phyloP scores from a whole-genome alignment of 2,113 vertebrate genomes.

The Ovis canadensis region DNA sequence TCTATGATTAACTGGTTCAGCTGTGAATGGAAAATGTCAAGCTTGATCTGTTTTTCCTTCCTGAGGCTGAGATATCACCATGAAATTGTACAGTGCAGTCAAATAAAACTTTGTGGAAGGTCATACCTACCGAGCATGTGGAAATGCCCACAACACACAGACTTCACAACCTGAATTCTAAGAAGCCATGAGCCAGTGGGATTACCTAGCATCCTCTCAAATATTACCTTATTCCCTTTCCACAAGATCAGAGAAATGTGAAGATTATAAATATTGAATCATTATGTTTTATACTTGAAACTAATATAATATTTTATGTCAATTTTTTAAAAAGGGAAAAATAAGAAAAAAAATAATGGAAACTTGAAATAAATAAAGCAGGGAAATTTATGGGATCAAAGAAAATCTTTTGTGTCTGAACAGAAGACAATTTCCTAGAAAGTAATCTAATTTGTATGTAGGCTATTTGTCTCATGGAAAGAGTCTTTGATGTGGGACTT shows the following conservation, averaged over 20 bases:
- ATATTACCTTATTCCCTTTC: not conserved
- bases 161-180: not conserved
- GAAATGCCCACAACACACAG: not conserved
- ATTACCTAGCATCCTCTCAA: not conserved
- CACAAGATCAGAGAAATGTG: not conserved
- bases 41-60: conserved; percentile 53
- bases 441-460: not conserved
- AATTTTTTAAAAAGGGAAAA: too few species aligned
- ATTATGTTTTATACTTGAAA: not conserved
- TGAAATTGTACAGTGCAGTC: conserved; percentile 42
- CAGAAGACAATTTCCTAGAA: not conserved
- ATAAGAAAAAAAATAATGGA: not conserved
- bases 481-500: not conserved
- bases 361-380: not conserved
- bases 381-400: not conserved
- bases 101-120: conserved; percentile 53
- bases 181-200: not conserved
- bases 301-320: not conserved
- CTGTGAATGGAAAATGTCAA: conserved; percentile 60
- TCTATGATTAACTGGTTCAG: conserved; percentile 58
- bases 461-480: not conserved
- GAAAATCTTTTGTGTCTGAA: not conserved
- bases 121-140: not conserved
- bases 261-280: not conserved
- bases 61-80: conserved; percentile 40